These are phyloP conservation scores for Leptoteleia sp. DNA, from an alignment of 1,140 invertebrate species.

Conservation along the genomic window DNA sequence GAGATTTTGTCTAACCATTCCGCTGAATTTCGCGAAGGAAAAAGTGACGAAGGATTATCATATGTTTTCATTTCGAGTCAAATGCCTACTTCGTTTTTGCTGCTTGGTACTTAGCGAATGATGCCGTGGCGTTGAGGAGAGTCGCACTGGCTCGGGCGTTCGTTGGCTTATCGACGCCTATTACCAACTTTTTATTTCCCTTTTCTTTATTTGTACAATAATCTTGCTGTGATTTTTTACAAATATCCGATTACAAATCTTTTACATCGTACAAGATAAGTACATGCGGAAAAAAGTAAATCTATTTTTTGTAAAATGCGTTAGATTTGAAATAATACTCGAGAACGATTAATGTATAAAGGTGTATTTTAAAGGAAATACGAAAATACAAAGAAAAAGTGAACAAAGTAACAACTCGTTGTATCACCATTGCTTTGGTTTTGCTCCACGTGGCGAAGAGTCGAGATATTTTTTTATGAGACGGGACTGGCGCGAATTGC, in stretches of 20 bases:
- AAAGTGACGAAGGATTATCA: too few relatives aligned
- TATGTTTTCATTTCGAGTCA: too few relatives aligned
- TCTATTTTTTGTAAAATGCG: conserved; percentile 50
- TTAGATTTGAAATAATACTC: conserved; percentile 49
- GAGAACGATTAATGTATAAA: conserved; percentile 36
- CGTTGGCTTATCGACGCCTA: conserved; percentile 8
- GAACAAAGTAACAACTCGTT: conserved; percentile 1
- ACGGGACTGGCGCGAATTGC: conserved; percentile 8
- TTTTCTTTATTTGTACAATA: conserved; percentile 48
- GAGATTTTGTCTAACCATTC: too few relatives aligned
- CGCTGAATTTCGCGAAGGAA: too few relatives aligned
- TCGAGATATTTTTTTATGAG: conserved; percentile 40
- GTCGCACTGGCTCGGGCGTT: conserved; percentile 25
- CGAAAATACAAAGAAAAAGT: not conserved
- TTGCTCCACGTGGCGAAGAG: not conserved
- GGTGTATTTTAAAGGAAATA: conserved; percentile 22
- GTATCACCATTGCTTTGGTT: conserved; percentile 8
- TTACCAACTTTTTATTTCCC: not conserved
- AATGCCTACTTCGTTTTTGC: too few relatives aligned
- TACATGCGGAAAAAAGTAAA: conserved; percentile 19
- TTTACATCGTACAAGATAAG: conserved; percentile 37
- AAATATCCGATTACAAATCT: conserved; percentile 36
- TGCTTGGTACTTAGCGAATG: too few relatives aligned
- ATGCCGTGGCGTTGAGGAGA: too few relatives aligned
- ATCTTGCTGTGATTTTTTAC: conserved; percentile 57